Conservation (phyloP, 2,113 vertebrate genomes). For the Perca schrenkii region DNA sequence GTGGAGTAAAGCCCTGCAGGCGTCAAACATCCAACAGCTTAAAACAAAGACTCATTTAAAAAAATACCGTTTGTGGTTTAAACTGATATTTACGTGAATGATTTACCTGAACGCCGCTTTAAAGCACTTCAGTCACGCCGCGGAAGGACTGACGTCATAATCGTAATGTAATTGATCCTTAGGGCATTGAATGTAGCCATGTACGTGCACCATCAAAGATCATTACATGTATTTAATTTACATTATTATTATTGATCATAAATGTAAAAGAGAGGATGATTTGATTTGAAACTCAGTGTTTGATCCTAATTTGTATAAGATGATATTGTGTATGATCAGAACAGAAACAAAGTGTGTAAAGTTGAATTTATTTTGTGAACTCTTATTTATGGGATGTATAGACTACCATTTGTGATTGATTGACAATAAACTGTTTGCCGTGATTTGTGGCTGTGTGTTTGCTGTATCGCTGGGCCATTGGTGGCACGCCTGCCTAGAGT, state of each 20-base stretch:
- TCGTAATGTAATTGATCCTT: constrained; percentile 37
- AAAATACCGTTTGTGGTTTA: not conserved
- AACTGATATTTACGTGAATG: not conserved
- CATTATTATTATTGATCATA: not conserved
- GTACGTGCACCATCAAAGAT: constrained; percentile 41
- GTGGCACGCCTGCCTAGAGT: too few species aligned
- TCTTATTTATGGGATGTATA: constrained; percentile 66
- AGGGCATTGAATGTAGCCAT: constrained; percentile 47
- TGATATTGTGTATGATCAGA: too few species aligned
- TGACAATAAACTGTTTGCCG: too few species aligned
- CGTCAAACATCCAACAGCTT: not conserved
- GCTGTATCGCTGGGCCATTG: too few species aligned
- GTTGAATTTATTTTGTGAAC: constrained; percentile 74
- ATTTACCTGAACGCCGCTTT: constrained; percentile 20
- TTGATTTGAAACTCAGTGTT: not conserved
- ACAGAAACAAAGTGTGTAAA: constrained; percentile 55
- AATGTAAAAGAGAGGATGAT: not conserved
- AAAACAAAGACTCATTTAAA: not conserved
- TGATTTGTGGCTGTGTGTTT: too few species aligned
- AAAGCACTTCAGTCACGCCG: too few species aligned
- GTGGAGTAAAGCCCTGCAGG: not conserved
- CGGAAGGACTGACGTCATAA: not conserved
- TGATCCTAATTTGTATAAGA: constrained; percentile 18
- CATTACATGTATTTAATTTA: not conserved
- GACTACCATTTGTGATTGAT: too few species aligned